phyloP scores from a whole-genome alignment of 2,888 invertebrate genomes.

The Folsomia candida region DNA sequence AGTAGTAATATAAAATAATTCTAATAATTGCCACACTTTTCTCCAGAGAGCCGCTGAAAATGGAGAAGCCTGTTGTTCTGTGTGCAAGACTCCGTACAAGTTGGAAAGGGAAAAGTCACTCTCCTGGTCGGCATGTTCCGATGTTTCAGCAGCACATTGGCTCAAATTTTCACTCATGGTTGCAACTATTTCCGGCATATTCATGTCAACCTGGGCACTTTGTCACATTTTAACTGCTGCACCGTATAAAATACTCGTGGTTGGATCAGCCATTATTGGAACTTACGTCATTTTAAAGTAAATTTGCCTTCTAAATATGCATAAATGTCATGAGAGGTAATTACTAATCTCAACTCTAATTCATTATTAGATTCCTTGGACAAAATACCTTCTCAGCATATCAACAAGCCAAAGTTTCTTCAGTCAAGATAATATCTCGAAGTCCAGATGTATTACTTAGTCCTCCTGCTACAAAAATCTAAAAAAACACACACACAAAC shows the following conservation, averaged over 20 bases:
- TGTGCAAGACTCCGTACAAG: slow-evolving; percentile 79
- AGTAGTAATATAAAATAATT: no score
- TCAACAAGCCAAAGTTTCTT: slow-evolving; percentile 84
- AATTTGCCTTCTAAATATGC: slow-evolving; percentile 50
- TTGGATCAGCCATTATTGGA: slow-evolving; percentile 75
- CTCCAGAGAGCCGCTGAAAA: slow-evolving; percentile 66
- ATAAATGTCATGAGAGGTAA: background rate
- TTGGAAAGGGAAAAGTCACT: slow-evolving; percentile 65
- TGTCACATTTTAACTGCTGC: slow-evolving; percentile 53
- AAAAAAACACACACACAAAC: slow-evolving; percentile 2
- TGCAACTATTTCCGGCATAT: slow-evolving; percentile 67
- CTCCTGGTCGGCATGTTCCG: slow-evolving; percentile 49
- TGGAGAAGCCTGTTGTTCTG: slow-evolving; percentile 73
- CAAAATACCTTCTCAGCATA: slow-evolving; percentile 86
- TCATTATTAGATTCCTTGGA: slow-evolving; percentile 70
- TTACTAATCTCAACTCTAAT: no score
- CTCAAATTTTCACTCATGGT: slow-evolving; percentile 76
- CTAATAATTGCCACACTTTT: background rate
- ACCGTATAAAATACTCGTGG: slow-evolving; percentile 65
- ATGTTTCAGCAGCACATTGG: slow-evolving; percentile 64
- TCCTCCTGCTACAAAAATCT: slow-evolving; percentile 49
- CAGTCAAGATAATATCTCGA: slow-evolving; percentile 68
- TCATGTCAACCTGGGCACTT: slow-evolving; percentile 53
- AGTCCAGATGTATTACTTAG: slow-evolving; percentile 47
- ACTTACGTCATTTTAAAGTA: slow-evolving; percentile 81